phyloP scores from a whole-genome alignment of 2,113 vertebrate genomes.

The Eublepharis macularius region DNA sequence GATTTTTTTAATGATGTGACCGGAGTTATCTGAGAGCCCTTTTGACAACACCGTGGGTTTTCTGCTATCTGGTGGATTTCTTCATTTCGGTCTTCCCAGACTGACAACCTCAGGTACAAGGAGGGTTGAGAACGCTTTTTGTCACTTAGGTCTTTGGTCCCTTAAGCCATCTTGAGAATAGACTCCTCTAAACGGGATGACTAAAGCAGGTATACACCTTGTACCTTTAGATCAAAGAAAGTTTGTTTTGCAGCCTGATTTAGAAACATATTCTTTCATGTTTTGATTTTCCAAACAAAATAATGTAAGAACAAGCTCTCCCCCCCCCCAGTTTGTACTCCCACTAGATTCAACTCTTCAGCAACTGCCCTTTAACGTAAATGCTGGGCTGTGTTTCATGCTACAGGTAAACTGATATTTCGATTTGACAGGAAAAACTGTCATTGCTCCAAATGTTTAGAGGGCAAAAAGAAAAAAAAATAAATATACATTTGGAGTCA shows the following conservation, averaged over 20 bases:
- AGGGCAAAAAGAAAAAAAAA: background rate
- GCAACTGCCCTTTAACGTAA: background rate
- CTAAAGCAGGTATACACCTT: no score
- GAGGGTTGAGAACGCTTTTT: background rate
- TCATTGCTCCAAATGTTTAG: background rate
- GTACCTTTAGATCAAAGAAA: background rate
- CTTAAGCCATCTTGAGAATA: background rate
- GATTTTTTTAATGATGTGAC: background rate
- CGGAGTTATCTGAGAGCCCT: background rate
- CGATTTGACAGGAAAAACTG: background rate
- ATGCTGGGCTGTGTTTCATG: background rate
- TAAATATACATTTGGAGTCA: background rate
- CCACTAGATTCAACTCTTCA: background rate
- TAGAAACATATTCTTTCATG: background rate
- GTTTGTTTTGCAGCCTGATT: background rate
- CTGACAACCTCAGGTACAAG: background rate
- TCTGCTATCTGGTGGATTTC: background rate
- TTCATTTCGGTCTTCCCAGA: background rate
- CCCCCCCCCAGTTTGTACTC: background rate
- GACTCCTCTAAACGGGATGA: background rate
- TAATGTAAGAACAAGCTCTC: background rate
- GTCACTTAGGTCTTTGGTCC: background rate
- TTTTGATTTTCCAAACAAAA: background rate
- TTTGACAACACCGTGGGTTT: background rate
- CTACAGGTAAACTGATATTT: background rate